Conservation (phyloP, 2,797 vertebrate genomes). For the Sphaeramia orbicularis region DNA sequence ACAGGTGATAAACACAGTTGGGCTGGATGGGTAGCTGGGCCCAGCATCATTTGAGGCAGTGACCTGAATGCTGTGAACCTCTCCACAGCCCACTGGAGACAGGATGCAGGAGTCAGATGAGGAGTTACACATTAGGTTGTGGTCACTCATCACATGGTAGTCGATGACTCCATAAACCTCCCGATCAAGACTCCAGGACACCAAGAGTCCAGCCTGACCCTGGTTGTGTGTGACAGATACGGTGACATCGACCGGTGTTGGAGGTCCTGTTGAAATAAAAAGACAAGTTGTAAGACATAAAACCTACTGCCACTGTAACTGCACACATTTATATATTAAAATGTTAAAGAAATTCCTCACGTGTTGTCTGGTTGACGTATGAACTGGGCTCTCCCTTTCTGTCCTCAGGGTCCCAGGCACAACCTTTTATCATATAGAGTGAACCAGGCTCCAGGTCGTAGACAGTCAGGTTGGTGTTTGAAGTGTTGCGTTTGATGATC, state of each 20-base stretch:
- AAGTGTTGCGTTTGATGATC: conserved; percentile 84
- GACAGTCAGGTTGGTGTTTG: conserved; percentile 80
- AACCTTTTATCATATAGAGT: conserved; percentile 85
- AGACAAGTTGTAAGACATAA: conserved; percentile 19
- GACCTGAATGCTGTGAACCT: conserved; percentile 84
- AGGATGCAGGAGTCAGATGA: conserved; percentile 81
- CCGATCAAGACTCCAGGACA: conserved; percentile 81
- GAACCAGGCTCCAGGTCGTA: conserved; percentile 86
- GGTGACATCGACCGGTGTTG: conserved; percentile 77
- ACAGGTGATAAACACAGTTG: conserved; percentile 86
- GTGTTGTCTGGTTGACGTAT: conserved; percentile 89
- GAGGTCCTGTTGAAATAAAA: conserved; percentile 83
- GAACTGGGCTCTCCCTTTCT: conserved; percentile 85
- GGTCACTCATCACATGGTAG: conserved; percentile 82
- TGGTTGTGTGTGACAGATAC: conserved; percentile 63
- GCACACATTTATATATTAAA: neutral
- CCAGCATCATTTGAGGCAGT: conserved; percentile 88
- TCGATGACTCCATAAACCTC: conserved; percentile 73
- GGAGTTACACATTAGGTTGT: conserved; percentile 81
- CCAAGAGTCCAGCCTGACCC: conserved; percentile 63
- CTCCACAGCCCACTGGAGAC: conserved; percentile 83
- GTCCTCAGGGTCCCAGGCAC: conserved; percentile 87
- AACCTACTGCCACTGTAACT: neutral
- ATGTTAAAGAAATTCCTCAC: conserved; percentile 79
- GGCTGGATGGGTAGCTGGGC: conserved; percentile 80